Base-by-base conservation (phyloP, 1,140 invertebrate genomes). In the Drosophila insularis region DNA sequence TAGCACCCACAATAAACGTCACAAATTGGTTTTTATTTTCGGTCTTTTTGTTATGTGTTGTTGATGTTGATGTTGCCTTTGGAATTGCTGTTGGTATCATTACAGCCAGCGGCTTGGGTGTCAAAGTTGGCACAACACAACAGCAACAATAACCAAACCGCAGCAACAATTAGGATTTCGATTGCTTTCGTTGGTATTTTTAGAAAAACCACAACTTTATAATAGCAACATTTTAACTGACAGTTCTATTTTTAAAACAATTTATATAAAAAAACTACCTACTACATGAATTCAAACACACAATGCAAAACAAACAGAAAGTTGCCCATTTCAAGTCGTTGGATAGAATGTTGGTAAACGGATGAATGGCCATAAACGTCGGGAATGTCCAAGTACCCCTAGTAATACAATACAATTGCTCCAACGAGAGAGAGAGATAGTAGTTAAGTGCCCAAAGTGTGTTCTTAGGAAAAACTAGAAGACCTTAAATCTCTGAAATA, bases 211-310 rank as follows among this genome's bases (percentile, higher is more conserved):
- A 71, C 82, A 77, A 74, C 40, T 60, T 74, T 80, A 86, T 86
- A 71, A 86, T 78, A 80, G 74, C 73, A 58, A 74, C 63, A 81
- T 81, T 77, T 78, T 37, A 87, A 77, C 63, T 81, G 84, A 68
- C 76, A 72, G 72, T 74, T 89, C 84, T 87, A 87, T 87, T 87
- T 82, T 82, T 87, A 80, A 62, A 80, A 40, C 54, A 60, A 67
- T 82, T 35, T 35, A 76, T 68, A 71, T 53, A 77, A 87, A 74
- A 74, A 59, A 61, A 59, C 43, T 56, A 58, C 11, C 68, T 66
- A 54, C 39, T 35, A 17, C 13, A 37, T 39, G 31, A 56, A 39
- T 50, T 37, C 35, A 37, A 37, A 37, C 11, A 37, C 35, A 37
- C 35, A 37, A 10, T 35, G 8, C 27, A 27, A 35, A 8, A 35